A percentile compares a stretch with the other conserved stretches of the same genome.
These are phyloP conservation scores for Candidula unifasciata DNA, from an alignment of 2,888 invertebrate genomes.

Conservation along the genomic window DNA sequence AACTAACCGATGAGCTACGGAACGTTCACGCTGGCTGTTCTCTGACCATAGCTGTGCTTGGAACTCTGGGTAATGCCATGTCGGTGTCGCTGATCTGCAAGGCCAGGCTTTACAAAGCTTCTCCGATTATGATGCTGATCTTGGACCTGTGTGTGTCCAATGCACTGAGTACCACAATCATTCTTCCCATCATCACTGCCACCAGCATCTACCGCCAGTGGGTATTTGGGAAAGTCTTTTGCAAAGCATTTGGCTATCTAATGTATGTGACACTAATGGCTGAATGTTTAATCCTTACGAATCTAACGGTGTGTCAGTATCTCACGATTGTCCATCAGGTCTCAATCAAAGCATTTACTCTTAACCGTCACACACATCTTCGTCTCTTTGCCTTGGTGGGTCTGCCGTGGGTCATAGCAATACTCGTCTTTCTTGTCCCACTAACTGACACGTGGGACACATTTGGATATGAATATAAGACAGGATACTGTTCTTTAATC, in stretches of 20 bases:
- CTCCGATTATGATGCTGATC: constrained; percentile 30
- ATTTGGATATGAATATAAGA: constrained; percentile 23
- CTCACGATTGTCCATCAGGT: constrained; percentile 7
- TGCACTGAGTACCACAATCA: constrained; percentile 1
- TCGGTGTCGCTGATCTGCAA: constrained; percentile 22
- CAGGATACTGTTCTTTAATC: constrained; percentile 29
- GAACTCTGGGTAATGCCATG: constrained; percentile 19
- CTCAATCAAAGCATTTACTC: background rate
- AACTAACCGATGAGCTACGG: background rate
- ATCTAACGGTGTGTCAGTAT: constrained; percentile 22
- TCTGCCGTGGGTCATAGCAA: constrained; percentile 11
- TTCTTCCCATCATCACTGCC: constrained; percentile 18
- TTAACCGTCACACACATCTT: background rate
- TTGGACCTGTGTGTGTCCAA: constrained; percentile 33
- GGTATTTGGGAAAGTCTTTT: background rate
- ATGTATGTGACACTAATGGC: constrained; percentile 17
- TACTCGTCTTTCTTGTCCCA: constrained; percentile 1
- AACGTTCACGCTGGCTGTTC: constrained; percentile 1
- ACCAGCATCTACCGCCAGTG: constrained; percentile 12
- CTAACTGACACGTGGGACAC: constrained; percentile 5
- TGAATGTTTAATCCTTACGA: background rate
- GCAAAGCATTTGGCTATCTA: constrained; percentile 11
- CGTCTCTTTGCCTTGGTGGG: background rate
- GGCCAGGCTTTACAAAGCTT: background rate
- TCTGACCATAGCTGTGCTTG: background rate